A percentile compares a stretch with the other conserved stretches of the same genome.
phyloP scores from a whole-genome alignment of 1,140 invertebrate genomes.

The Cydia fagiglandana region DNA sequence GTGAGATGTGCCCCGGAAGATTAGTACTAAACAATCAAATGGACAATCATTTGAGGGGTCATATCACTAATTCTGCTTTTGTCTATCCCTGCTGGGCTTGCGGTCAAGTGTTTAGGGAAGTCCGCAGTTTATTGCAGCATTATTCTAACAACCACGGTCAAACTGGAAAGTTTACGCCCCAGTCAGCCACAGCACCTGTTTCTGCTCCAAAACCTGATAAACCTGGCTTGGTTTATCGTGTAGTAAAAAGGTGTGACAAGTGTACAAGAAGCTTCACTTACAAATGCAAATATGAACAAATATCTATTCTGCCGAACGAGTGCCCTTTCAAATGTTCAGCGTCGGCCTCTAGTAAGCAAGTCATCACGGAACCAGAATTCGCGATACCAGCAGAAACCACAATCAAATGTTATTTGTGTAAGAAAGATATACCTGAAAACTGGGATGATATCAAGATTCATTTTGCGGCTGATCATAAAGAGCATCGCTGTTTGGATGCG shows the following conservation, averaged over 20 bases:
- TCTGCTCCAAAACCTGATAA: slow-evolving; percentile 33
- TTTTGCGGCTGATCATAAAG: slow-evolving; percentile 55
- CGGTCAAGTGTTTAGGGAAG: slow-evolving; percentile 46
- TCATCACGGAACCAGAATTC: neutral
- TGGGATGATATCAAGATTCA: slow-evolving; percentile 65
- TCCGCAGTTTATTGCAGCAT: slow-evolving; percentile 56
- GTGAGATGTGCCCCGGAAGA: slow-evolving; percentile 60
- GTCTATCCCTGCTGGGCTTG: slow-evolving; percentile 67
- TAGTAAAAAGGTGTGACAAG: slow-evolving; percentile 58
- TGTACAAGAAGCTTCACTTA: slow-evolving; percentile 59
- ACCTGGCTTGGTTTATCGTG: slow-evolving; percentile 48
- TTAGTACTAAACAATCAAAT: slow-evolving; percentile 55
- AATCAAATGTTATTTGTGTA: slow-evolving; percentile 62
- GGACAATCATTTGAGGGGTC: slow-evolving; percentile 57
- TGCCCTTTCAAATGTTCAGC: slow-evolving; percentile 57
- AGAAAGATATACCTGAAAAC: slow-evolving; percentile 50
- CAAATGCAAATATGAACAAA: slow-evolving; percentile 52
- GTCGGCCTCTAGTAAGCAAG: neutral
- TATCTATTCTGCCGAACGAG: slow-evolving; percentile 47
- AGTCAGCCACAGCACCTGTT: slow-evolving; percentile 38
- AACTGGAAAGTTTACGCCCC: slow-evolving; percentile 33
- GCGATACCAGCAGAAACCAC: slow-evolving; percentile 20
- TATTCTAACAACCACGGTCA: slow-evolving; percentile 49
- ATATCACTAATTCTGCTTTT: slow-evolving; percentile 39
- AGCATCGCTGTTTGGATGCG: slow-evolving; percentile 58